These are phyloP conservation scores for Gasteruption jaculator DNA, from an alignment of 2,888 invertebrate genomes.

Conservation along the genomic window DNA sequence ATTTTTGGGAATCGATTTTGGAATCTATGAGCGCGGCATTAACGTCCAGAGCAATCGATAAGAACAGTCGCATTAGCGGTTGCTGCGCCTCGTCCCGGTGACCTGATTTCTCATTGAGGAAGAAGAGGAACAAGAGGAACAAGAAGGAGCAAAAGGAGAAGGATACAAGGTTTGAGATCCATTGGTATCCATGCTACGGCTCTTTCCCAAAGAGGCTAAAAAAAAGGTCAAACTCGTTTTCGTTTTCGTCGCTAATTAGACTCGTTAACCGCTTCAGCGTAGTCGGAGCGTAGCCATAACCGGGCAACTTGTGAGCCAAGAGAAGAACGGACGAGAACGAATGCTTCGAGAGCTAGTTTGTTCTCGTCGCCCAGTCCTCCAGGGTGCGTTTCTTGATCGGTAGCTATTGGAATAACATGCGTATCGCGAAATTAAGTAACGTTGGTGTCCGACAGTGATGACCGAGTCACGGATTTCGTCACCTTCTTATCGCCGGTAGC, in stretches of 20 bases:
- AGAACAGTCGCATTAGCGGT: too few relatives aligned
- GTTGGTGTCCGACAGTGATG: too few relatives aligned
- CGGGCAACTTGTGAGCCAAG: constrained; percentile 40
- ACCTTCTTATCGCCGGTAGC: too few relatives aligned
- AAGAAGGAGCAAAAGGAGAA: constrained; percentile 10
- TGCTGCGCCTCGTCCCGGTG: constrained; percentile 34
- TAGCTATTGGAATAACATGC: constrained; percentile 31
- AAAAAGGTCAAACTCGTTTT: constrained; percentile 51
- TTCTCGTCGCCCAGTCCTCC: constrained; percentile 46
- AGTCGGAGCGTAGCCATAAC: constrained; percentile 47
- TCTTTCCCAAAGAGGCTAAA: constrained; percentile 29
- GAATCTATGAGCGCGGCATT: too few relatives aligned
- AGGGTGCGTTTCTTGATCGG: constrained; percentile 45
- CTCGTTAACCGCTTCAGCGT: constrained; percentile 49
- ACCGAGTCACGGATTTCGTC: too few relatives aligned
- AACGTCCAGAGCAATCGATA: too few relatives aligned
- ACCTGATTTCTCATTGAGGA: constrained; percentile 33
- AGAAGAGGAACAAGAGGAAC: constrained; percentile 11
- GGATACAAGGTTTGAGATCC: constrained; percentile 3
- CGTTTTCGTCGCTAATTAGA: constrained; percentile 54
- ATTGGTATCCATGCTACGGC: constrained; percentile 4
- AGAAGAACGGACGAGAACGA: constrained; percentile 29
- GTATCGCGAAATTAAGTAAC: constrained; percentile 33
- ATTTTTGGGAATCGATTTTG: too few relatives aligned
- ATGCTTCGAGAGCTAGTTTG: constrained; percentile 43